A percentile compares a stretch with the other conserved stretches of the same genome.
Conservation (phyloP, 2,888 invertebrate species). For the Nasonia oneida region DNA sequence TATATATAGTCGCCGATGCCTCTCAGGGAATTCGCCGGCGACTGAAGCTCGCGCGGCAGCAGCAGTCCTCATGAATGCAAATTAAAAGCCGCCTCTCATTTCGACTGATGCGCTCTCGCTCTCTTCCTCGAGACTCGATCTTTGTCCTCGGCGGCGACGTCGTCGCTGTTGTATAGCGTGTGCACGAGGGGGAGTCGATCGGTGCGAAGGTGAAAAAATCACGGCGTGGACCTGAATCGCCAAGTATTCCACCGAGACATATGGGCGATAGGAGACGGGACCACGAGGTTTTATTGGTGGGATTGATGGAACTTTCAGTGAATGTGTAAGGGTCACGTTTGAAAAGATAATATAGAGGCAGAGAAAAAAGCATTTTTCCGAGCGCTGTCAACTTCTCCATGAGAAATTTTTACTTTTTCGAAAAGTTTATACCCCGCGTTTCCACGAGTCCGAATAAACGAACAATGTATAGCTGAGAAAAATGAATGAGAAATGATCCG, state of each 20-base stretch:
- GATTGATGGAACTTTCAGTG: too few relatives aligned
- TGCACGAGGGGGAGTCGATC: background rate
- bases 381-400: too few relatives aligned
- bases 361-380: too few relatives aligned
- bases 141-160: background rate
- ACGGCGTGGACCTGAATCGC: too few relatives aligned
- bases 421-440: too few relatives aligned
- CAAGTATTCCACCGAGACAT: too few relatives aligned
- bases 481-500: background rate
- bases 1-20: slow-evolving; percentile 39
- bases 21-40: slow-evolving; percentile 72
- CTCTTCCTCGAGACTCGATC: background rate
- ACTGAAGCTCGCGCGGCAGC: background rate
- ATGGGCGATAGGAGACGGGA: too few relatives aligned
- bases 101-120: background rate
- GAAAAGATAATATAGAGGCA: too few relatives aligned
- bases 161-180: background rate
- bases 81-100: slow-evolving; percentile 73
- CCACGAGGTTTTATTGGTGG: too few relatives aligned
- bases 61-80: slow-evolving; percentile 76
- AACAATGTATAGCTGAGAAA: background rate
- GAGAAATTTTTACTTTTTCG: too few relatives aligned
- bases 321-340: too few relatives aligned
- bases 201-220: background rate
- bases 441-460: background rate